Base-by-base conservation (phyloP, 2,797 vertebrate species). In the Halcyon chelicuti region DNA sequence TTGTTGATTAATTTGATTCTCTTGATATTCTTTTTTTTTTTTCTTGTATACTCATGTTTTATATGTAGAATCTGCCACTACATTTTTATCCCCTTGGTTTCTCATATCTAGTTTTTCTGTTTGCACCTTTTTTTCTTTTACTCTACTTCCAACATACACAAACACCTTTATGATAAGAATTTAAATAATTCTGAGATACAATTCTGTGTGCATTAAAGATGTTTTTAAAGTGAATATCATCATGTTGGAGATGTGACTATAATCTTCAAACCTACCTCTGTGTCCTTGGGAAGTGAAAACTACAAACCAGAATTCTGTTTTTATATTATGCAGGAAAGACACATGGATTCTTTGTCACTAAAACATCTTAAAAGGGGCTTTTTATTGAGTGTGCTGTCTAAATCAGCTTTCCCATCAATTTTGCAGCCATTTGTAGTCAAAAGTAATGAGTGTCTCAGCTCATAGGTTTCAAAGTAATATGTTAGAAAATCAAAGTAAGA, bases 401-500 rank as follows among this genome's bases (percentile, higher is more conserved):
- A 97, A 96, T 95, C 94, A 96, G 68, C 80, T 96, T 96, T 96
- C 62, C 60, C 80, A 97, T 97, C 93, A 98, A 95, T 97, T 97
- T 81, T 97, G 65, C 95, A 97, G 65, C 74, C 94, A 96, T 96
- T 94, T 97, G 91, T 94, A 96, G 88, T 97, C 82, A 95, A 91
- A 97, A 93, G 82, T 88, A 98, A 96, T 97, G 93, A 97, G 40
- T 91, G 84, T 92, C 91, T 97, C 92, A 92, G 82, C 78, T 97
- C 54, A 94, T 52, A 86, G 57, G 20, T 92, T 96, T 98, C 95
- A 97, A 97, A 97, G 91, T 93, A 96, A 97, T 97, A 84, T 92
- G 92, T 97, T 95, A 95, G 88, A 95, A 98, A 98, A 98, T 96
- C 95, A 97, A 97, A 97, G 92, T 90, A 94, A 95, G 88, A 95